These are phyloP conservation scores for Notothenia coriiceps DNA, from an alignment of 2,113 vertebrate species.

Conservation along the genomic window DNA sequence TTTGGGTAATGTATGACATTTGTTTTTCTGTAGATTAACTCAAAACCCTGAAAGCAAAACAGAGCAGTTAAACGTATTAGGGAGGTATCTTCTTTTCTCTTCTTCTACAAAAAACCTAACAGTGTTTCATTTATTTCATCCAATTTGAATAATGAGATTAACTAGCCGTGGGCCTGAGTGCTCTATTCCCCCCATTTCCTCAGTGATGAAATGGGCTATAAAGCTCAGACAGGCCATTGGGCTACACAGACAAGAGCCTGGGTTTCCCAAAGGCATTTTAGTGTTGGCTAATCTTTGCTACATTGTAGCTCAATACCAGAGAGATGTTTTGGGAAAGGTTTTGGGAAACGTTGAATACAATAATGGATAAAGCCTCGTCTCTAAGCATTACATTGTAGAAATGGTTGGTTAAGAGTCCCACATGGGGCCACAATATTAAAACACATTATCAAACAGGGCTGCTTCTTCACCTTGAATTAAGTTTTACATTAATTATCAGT, in stretches of 20 bases:
- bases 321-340: constrained; percentile 27
- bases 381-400: constrained; percentile 6
- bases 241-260: constrained; percentile 10
- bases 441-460: background rate
- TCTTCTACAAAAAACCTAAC: constrained; percentile 4
- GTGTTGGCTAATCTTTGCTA: constrained; percentile 32
- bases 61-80: constrained; percentile 22
- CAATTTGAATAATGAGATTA: constrained; percentile 55
- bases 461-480: background rate
- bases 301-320: constrained; percentile 21
- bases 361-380: constrained; percentile 19
- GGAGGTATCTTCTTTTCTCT: constrained; percentile 1
- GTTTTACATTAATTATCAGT: background rate
- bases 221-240: constrained; percentile 53
- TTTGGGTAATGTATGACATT: constrained; percentile 2
- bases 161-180: constrained; percentile 39
- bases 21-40: constrained; percentile 12
- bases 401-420: constrained; percentile 22
- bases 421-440: constrained; percentile 31
- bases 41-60: constrained; percentile 3
- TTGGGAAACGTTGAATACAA: constrained; percentile 22
- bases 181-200: constrained; percentile 34
- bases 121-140: constrained; percentile 23
- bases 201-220: constrained; percentile 47
- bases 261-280: constrained; percentile 40